Base-by-base conservation (phyloP, 64 coral and sea anemone species). In the Montipora sp. region DNA sequence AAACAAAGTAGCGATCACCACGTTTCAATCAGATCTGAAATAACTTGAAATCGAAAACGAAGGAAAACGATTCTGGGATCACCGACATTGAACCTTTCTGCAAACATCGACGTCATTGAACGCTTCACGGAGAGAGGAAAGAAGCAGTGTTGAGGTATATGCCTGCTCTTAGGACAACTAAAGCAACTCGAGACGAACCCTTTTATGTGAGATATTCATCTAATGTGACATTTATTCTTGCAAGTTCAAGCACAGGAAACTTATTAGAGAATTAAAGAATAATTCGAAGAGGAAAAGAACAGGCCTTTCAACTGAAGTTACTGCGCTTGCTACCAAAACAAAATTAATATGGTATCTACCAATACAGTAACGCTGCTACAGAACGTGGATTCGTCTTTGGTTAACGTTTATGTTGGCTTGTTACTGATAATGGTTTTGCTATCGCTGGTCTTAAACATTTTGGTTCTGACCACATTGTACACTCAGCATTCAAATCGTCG, bases 1-100 rank as follows among this genome's bases (percentile, higher is more conserved):
- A 83, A 65, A 83, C 80, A 83, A 85, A 50, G 19, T 18, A 85
- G 71, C 82, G 82, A 72, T 71, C 12, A 58, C 80, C 18, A 27
- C 63, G 6, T 44, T 67, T 44, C 18, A 83, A 83, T 58, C 27
- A 11, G 12, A 13, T 18, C 61, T 18, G 3, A 66, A n/a, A 36
- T 36, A 36, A 36, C 61, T 46, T 44, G 12, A 15, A 36, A 75
- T 5, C 2, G n/a, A 3, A 75, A 75, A 13, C 27, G 46, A 75
- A 75, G 27, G 24, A 44, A 47, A 10, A 46, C 36, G 11, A 44
- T 3, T 1, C 7, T 23, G 19, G 2, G 45, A 5, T 9, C 53
- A 44, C 5, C 16, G 8, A 78, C 14, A 48, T 85, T 48, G 7
- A 7, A 14, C 11, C 68, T 70, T 85, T 43, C 45, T 5, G 82